Conservation (phyloP, 2,888 invertebrate species). For the Meteorus colon region DNA sequence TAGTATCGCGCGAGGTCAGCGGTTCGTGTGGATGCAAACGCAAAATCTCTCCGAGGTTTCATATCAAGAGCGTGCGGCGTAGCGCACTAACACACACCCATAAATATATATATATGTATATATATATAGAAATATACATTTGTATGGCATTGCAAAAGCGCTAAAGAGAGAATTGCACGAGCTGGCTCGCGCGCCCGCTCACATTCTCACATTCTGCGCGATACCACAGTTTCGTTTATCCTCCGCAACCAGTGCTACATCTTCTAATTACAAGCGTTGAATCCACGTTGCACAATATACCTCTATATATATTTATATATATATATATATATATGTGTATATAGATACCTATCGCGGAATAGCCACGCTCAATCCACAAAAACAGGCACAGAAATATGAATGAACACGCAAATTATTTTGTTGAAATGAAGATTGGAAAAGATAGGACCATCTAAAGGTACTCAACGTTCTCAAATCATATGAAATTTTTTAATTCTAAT, state of each 20-base stretch:
- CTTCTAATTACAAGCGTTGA: constrained; percentile 58
- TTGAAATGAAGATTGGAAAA: neutral
- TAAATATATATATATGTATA: neutral
- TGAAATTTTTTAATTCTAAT: too few relatives aligned
- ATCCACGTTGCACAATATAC: constrained; percentile 44
- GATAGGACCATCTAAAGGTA: too few relatives aligned
- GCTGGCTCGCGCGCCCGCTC: constrained; percentile 19
- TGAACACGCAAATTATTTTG: constrained; percentile 25
- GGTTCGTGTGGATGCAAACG: constrained; percentile 22
- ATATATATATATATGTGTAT: neutral
- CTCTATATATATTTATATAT: constrained; percentile 11
- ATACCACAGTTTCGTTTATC: constrained; percentile 49
- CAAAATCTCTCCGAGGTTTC: constrained; percentile 32
- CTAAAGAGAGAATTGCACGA: constrained; percentile 18
- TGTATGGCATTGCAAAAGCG: constrained; percentile 2
- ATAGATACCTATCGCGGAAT: too few relatives aligned
- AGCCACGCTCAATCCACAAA: constrained; percentile 32
- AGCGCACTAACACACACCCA: constrained; percentile 5
- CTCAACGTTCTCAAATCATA: too few relatives aligned
- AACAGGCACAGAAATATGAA: constrained; percentile 2
- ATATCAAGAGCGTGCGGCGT: constrained; percentile 25
- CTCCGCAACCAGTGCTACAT: constrained; percentile 49
- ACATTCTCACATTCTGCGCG: constrained; percentile 42
- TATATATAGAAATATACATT: neutral
- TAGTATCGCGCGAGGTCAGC: constrained; percentile 33